phyloP scores from a whole-genome alignment of 2,888 invertebrate genomes.

The Xanthia icteritia region DNA sequence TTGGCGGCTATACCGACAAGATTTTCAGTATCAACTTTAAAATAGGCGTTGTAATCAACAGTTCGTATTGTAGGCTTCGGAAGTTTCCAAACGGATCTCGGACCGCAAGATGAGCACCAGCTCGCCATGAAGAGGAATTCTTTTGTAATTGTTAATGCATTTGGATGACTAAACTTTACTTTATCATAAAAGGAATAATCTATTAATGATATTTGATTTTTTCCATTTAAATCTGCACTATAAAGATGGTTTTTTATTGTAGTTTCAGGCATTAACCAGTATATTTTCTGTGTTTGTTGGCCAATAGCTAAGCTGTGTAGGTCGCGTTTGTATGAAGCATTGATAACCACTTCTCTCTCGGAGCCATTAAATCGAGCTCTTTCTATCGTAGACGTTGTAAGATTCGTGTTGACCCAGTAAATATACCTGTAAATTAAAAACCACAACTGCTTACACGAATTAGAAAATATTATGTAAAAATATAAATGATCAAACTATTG shows the following conservation, averaged over 20 bases:
- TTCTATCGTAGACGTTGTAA: neutral
- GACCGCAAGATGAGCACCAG: too few relatives aligned
- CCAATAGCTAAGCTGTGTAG: neutral
- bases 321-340: neutral
- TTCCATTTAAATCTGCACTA: neutral
- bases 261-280: neutral
- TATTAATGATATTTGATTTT: neutral
- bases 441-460: neutral
- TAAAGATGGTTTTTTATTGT: fast-evolving
- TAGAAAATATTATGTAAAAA: neutral
- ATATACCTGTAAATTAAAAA: conserved; percentile 14
- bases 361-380: too few relatives aligned
- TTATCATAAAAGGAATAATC: too few relatives aligned
- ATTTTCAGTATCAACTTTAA: neutral
- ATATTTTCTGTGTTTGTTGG: neutral
- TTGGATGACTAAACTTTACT: neutral
- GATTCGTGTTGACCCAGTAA: conserved; percentile 14
- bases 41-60: fast-evolving
- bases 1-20: neutral
- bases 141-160: neutral
- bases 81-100: neutral
- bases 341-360: conserved; percentile 4
- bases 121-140: fast-evolving
- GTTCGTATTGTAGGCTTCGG: too few relatives aligned
- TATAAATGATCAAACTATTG: too few relatives aligned